Base-by-base conservation (phyloP, 2,888 invertebrate genomes). In the Acanthosepion pharaonis region DNA sequence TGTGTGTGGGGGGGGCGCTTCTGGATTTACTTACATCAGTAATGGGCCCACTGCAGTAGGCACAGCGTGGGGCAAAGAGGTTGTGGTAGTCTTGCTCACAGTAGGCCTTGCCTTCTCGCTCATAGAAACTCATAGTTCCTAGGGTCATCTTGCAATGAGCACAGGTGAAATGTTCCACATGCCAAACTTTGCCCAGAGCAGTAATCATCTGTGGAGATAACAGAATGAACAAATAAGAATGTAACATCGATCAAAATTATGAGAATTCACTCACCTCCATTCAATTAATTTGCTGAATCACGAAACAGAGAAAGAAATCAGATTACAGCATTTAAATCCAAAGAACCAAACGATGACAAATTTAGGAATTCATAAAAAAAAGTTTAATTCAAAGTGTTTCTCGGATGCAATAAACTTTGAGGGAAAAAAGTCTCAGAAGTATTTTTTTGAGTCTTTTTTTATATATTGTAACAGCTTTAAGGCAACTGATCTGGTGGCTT, bases 51-150 rank as follows among this genome's bases (percentile, higher is more conserved):
- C 99, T 99, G 98, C 99, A 99, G 98, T 99, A 99, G 96, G 99
- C 99, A 98, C 99, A 99, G 97, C 99, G 98, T 42, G 99, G 99
- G 96, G 99, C 99, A 98, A 99, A 99, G 95, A 99, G 98, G 97
- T 99, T 99, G 98, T 99, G 99, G 98, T 99, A 99, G 98, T 99
- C 99, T 18, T 98, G 98, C 97, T 99, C 99, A 98, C 99, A 99
- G 98, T 99, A 99, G 0, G 99, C 99, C 97, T 98, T 98, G 94
- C 99, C 99, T 96, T 99, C 99, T 96, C 99, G 98, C 98, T 99
- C 99, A 98, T 99, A 99, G 98, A 99, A 99, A 98, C 99, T 99
- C 97, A 99, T 98, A 94, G 99, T 99, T 95, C 99, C 99, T 97
- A 99, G 98, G 97, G 99, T 99, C 97, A 99, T 99, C 97, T 98